phyloP scores from a whole-genome alignment of 2,113 vertebrate species.

The Empidonax alnorum region DNA sequence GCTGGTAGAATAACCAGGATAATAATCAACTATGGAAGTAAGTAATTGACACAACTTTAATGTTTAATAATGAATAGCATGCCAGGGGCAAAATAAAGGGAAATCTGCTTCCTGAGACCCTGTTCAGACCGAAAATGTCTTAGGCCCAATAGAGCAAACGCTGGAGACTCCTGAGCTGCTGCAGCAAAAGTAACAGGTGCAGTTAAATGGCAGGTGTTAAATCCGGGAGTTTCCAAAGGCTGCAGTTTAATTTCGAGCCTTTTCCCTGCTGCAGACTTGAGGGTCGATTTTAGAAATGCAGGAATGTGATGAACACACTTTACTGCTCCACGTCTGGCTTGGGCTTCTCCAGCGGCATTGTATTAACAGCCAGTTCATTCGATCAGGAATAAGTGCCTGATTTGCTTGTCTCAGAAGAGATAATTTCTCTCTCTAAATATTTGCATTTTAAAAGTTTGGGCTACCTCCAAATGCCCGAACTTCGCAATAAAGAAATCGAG shows the following conservation, averaged over 20 bases:
- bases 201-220: slow-evolving; percentile 26
- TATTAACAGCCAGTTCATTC: slow-evolving; percentile 51
- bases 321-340: background rate
- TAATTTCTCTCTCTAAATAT: slow-evolving; percentile 70
- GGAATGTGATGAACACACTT: slow-evolving; percentile 5
- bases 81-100: slow-evolving; percentile 58
- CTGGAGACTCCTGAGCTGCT: background rate
- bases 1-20: slow-evolving; percentile 62
- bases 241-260: background rate
- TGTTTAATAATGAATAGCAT: slow-evolving; percentile 73
- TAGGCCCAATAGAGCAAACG: slow-evolving; percentile 29
- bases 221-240: background rate
- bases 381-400: slow-evolving; percentile 53
- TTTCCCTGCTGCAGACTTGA: slow-evolving; percentile 8
- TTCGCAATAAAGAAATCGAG: slow-evolving; percentile 28
- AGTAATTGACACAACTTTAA: slow-evolving; percentile 74
- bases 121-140: slow-evolving; percentile 45
- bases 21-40: slow-evolving; percentile 71
- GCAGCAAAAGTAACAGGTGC: slow-evolving; percentile 44
- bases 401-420: slow-evolving; percentile 55
- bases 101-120: slow-evolving; percentile 40
- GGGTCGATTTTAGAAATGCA: slow-evolving; percentile 17
- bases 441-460: slow-evolving; percentile 69
- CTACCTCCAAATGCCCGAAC: slow-evolving; percentile 43
- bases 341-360: background rate